Percentiles rank a stretch among this genome's conserved stretches.
These are phyloP conservation scores for Amiota communis DNA, from an alignment of 2,888 invertebrate genomes.

Conservation along the genomic window DNA sequence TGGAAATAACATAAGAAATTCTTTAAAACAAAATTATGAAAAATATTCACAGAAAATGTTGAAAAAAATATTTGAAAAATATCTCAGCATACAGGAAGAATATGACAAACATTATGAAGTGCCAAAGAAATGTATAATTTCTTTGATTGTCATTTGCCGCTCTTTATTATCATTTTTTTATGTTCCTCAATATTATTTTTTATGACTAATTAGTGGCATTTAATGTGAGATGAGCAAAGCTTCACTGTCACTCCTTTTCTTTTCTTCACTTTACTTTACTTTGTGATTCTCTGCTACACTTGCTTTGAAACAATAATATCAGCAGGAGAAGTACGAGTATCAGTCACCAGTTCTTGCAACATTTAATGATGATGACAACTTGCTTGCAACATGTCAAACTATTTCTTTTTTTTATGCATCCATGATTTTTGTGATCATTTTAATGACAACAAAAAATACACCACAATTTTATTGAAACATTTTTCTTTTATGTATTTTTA, in stretches of 20 bases:
- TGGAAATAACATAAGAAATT: neutral
- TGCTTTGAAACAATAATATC: too few species aligned
- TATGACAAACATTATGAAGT: constrained; percentile 5
- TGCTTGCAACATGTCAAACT: constrained; percentile 1
- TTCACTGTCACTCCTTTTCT: too few species aligned
- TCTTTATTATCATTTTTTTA: neutral
- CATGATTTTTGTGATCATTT: constrained; percentile 37
- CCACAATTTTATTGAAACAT: constrained; percentile 35
- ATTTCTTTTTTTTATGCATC: constrained; percentile 24
- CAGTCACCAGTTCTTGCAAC: too few species aligned
- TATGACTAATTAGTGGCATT: constrained; percentile 64
- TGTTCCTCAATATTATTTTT: constrained; percentile 40
- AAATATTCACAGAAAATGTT: constrained; percentile 4
- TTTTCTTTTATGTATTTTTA: constrained; percentile 27
- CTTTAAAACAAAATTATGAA: neutral
- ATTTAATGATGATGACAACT: too few species aligned
- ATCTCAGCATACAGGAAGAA: constrained; percentile 3
- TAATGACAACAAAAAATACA: constrained; percentile 44
- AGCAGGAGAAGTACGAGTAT: too few species aligned
- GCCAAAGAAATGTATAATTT: constrained; percentile 16
- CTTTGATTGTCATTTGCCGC: constrained; percentile 4
- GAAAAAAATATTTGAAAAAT: neutral
- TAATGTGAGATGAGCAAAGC: constrained; percentile 42
- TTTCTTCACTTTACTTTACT: too few species aligned
- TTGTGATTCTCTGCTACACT: too few species aligned